Evolutionary conservation across 2,113 vertebrate genomes (phyloP).

Genomic region (Copsychus sechellarum): DNA sequence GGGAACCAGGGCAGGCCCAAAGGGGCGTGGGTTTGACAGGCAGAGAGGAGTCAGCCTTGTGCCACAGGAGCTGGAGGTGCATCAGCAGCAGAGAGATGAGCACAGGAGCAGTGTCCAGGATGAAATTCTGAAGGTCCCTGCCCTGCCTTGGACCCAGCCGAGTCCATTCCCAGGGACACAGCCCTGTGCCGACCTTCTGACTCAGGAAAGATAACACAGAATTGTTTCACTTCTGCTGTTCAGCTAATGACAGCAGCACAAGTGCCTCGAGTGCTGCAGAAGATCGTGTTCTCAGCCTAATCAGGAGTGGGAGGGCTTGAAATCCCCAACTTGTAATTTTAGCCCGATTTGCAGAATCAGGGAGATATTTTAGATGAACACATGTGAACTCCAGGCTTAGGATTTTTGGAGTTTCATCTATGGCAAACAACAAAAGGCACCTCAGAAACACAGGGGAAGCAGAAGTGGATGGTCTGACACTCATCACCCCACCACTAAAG

Average conservation of each 20-base stretch:
- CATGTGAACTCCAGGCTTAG: neutral
- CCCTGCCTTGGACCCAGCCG: neutral
- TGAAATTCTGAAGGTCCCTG: neutral
- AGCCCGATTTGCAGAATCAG: neutral
- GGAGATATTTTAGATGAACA: neutral
- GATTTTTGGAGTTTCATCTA: neutral
- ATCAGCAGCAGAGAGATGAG: neutral
- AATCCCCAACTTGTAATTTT: conserved; percentile 23
- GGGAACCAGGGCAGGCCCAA: neutral
- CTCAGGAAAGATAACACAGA: neutral
- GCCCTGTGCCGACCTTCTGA: neutral
- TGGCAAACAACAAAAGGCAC: neutral
- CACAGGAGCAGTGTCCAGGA: neutral
- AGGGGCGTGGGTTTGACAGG: neutral
- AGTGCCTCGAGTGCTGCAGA: neutral
- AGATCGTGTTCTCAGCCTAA: neutral
- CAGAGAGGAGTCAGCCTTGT: neutral
- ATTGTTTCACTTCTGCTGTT: neutral
- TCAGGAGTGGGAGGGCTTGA: conserved; percentile 39
- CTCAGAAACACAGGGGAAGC: neutral
- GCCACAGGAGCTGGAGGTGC: neutral
- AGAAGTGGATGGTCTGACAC: neutral
- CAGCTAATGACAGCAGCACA: conserved; percentile 26
- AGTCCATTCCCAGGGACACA: neutral
- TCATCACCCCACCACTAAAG: neutral